Percentiles rank a stretch among this genome's conserved stretches.
phyloP scores from a whole-genome alignment of 2,888 invertebrate species.

The Odontomyia ornata region DNA sequence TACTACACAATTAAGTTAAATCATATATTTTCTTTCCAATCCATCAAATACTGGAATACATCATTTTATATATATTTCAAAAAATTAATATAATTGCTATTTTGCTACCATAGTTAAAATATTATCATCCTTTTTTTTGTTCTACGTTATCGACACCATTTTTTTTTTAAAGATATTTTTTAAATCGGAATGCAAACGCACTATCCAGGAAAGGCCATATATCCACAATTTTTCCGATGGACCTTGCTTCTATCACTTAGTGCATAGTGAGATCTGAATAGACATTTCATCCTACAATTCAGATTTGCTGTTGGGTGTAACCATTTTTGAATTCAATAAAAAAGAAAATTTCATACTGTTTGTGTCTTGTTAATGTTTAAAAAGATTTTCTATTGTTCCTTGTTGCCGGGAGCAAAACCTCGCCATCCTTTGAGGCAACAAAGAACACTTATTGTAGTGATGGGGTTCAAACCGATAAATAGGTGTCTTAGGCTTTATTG shows the following conservation, averaged over 20 bases:
- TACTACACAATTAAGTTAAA: constrained; percentile 23
- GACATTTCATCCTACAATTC: background rate
- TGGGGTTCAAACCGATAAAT: background rate
- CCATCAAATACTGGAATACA: constrained; percentile 36
- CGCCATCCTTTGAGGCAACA: too few species aligned
- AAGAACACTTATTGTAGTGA: too few species aligned
- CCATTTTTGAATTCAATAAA: too few species aligned
- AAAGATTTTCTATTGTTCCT: too few species aligned
- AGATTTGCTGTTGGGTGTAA: too few species aligned
- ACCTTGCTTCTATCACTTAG: background rate
- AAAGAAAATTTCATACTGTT: background rate
- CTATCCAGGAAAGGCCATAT: background rate
- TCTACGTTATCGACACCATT: background rate
- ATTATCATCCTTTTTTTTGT: background rate
- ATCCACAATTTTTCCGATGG: background rate
- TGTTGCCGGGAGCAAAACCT: too few species aligned
- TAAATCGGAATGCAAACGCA: constrained; percentile 15
- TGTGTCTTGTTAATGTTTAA: background rate
- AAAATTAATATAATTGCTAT: background rate
- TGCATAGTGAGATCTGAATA: background rate
- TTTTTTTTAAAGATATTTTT: background rate
- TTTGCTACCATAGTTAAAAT: constrained; percentile 3
- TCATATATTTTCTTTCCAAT: background rate
- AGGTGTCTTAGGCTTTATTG: constrained; percentile 12
- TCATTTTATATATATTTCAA: background rate